Percentiles rank a stretch among this genome's conserved stretches.
Evolutionary conservation across 2,797 vertebrate genomes (phyloP).

Genomic region (Ambastaia sidthimunki): DNA sequence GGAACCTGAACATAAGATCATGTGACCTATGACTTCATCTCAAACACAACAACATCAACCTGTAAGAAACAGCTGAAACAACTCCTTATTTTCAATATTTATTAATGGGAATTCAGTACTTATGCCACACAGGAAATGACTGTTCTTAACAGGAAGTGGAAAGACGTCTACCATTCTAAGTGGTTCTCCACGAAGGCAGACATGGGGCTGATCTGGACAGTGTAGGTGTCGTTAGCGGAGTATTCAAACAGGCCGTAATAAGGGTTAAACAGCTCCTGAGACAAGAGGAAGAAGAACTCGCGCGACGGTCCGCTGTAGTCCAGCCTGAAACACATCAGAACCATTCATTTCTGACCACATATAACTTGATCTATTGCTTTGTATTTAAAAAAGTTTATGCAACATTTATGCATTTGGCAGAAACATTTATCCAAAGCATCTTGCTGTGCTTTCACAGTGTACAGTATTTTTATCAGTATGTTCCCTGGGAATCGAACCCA

Average conservation of each 20-base stretch:
- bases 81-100: not conserved
- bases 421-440: too few species aligned
- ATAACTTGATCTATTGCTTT: not conserved
- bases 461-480: too few species aligned
- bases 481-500: too few species aligned
- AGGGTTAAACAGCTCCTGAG: constrained; percentile 91
- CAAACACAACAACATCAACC: not conserved
- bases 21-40: not conserved
- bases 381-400: too few species aligned
- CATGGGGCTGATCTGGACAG: constrained; percentile 92
- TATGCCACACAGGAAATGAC: not conserved
- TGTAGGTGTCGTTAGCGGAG: constrained; percentile 90
- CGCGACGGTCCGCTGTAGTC: constrained; percentile 90
- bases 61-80: not conserved
- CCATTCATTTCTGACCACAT: too few species aligned
- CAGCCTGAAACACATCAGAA: constrained; percentile 69
- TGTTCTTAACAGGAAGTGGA: not conserved
- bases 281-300: constrained; percentile 91
- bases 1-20: constrained; percentile 76
- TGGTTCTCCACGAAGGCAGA: constrained; percentile 91
- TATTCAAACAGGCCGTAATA: constrained; percentile 91
- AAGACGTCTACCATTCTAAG: constrained; percentile 83
- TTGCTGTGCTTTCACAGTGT: too few species aligned
- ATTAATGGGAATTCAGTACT: not conserved
- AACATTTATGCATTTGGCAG: too few species aligned